phyloP scores from a whole-genome alignment of 2,888 invertebrate genomes.

The Syrphus vitripennis region DNA sequence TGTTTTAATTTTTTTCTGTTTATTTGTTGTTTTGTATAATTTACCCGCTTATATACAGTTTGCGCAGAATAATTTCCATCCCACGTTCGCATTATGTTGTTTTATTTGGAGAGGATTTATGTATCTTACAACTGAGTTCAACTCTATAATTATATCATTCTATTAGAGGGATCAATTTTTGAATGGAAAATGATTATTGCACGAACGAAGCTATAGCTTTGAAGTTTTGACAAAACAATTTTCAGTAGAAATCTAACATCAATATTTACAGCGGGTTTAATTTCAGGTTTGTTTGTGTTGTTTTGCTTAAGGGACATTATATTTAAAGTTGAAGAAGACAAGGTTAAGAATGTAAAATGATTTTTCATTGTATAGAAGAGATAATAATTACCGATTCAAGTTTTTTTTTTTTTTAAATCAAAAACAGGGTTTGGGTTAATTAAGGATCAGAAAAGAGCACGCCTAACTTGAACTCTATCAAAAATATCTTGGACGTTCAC shows the following conservation, averaged over 20 bases:
- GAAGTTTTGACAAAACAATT: conserved; percentile 56
- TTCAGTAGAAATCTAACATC: conserved; percentile 25
- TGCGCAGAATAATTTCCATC: conserved; percentile 40
- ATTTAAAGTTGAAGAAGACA: neutral
- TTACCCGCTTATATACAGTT: conserved; percentile 61
- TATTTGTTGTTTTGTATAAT: conserved; percentile 23
- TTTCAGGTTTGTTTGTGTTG: conserved; percentile 33
- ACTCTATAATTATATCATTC: conserved; percentile 51
- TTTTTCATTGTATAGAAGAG: no score
- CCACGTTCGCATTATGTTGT: conserved; percentile 8
- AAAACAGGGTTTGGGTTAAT: no score
- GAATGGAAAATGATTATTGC: conserved; percentile 28
- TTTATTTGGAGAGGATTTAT: conserved; percentile 56
- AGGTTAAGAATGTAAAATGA: neutral
- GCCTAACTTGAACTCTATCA: no score
- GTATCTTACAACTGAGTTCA: conserved; percentile 54
- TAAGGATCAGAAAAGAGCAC: no score
- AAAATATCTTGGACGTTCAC: no score
- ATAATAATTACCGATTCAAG: no score
- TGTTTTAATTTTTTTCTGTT: conserved; percentile 15
- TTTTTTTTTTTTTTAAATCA: neutral
- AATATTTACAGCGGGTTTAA: conserved; percentile 42
- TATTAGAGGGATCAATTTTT: conserved; percentile 16
- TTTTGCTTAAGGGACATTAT: neutral
- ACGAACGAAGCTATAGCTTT: conserved; percentile 7